Evolutionary conservation across 2,888 invertebrate species (phyloP).

Genomic region (Cepaea hortensis): DNA sequence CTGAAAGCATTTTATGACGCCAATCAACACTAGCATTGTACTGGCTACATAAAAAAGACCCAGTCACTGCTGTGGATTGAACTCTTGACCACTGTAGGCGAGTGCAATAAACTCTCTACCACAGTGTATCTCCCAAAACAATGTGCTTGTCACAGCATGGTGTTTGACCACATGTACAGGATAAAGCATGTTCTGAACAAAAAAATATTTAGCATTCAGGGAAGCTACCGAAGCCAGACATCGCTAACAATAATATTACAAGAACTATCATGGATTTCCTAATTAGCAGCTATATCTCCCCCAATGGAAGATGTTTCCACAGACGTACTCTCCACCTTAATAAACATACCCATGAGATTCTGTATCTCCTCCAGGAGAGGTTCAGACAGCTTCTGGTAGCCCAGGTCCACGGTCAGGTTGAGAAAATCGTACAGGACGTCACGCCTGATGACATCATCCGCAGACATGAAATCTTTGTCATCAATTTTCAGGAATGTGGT

Average conservation of each 20-base stretch:
- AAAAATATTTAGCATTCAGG: background rate
- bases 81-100: too few relatives aligned
- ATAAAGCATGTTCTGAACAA: background rate
- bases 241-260: background rate
- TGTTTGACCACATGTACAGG: too few relatives aligned
- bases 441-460: conserved; percentile 85
- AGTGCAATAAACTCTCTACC: too few relatives aligned
- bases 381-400: conserved; percentile 83
- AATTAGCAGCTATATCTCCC: conserved; percentile 53
- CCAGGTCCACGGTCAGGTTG: conserved; percentile 88
- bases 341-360: conserved; percentile 63
- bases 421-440: conserved; percentile 95
- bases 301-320: conserved; percentile 56
- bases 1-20: too few relatives aligned
- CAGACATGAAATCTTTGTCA: conserved; percentile 79
- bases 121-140: too few relatives aligned
- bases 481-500: conserved; percentile 88
- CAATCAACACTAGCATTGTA: too few relatives aligned
- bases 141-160: too few relatives aligned
- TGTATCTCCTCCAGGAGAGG: conserved; percentile 74
- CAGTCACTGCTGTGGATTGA: too few relatives aligned
- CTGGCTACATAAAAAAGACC: too few relatives aligned
- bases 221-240: background rate
- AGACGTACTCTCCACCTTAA: conserved; percentile 70
- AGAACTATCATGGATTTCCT: background rate